phyloP scores from a whole-genome alignment of 2,888 invertebrate genomes.

The Xanthia icteritia region DNA sequence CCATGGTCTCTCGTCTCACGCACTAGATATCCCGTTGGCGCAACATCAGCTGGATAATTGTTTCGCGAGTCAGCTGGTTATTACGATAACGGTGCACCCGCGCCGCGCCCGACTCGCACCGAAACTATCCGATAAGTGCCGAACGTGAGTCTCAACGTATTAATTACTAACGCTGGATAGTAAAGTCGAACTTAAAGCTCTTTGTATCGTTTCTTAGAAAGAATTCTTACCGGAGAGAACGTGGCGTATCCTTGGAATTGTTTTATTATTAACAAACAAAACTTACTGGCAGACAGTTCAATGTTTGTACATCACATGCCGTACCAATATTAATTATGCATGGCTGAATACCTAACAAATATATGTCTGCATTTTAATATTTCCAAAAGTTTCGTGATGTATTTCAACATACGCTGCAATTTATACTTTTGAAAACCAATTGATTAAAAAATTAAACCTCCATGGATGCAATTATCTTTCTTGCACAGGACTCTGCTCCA shows the following conservation, averaged over 20 bases:
- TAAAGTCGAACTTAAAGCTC: conserved; percentile 49
- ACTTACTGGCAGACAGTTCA: conserved; percentile 14
- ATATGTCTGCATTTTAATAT: conserved; percentile 13
- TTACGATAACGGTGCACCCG: conserved; percentile 77
- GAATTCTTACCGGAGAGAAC: conserved; percentile 32
- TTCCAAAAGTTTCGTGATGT: background rate
- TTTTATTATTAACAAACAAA: conserved; percentile 50
- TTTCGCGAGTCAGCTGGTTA: conserved; percentile 78
- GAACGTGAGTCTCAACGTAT: conserved; percentile 55
- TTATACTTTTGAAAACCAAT: background rate
- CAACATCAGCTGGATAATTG: conserved; percentile 78
- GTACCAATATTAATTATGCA: conserved; percentile 22
- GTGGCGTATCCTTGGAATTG: conserved; percentile 43
- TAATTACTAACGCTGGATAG: conserved; percentile 48
- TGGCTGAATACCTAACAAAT: conserved; percentile 21
- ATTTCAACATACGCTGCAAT: background rate
- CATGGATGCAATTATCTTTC: background rate
- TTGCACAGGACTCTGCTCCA: background rate
- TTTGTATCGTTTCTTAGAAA: conserved; percentile 52
- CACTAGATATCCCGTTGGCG: conserved; percentile 69
- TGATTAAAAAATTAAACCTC: background rate
- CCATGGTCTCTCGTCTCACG: conserved; percentile 61
- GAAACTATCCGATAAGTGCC: conserved; percentile 66
- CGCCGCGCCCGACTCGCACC: conserved; percentile 60
- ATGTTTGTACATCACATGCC: conserved; percentile 17